These are phyloP conservation scores for Progne subis DNA, from an alignment of 2,113 vertebrate genomes.

Conservation along the genomic window DNA sequence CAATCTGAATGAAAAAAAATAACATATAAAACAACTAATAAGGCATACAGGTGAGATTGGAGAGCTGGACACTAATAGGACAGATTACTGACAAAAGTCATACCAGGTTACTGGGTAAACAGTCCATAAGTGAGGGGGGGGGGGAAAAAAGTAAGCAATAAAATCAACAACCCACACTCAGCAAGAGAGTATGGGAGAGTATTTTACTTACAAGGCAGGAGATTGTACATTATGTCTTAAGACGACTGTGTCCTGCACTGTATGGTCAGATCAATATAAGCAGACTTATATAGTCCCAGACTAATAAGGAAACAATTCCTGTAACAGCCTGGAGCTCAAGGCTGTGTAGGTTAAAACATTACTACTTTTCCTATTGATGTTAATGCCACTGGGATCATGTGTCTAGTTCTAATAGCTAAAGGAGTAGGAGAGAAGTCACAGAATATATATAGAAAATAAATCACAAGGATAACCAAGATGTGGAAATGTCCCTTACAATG, in stretches of 20 bases:
- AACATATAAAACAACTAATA: neutral
- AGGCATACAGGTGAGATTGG: neutral
- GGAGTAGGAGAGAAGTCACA: neutral
- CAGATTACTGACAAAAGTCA: neutral
- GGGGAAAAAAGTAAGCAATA: neutral
- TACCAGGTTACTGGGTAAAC: neutral
- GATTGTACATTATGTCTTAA: neutral
- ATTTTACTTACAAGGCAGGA: neutral
- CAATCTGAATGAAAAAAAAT: neutral
- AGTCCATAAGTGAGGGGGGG: fast-evolving
- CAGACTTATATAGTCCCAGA: neutral
- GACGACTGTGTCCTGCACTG: neutral
- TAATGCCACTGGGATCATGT: neutral
- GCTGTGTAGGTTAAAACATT: neutral
- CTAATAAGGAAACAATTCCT: neutral
- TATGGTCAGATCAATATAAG: neutral
- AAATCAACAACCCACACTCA: neutral
- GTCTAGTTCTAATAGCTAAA: neutral
- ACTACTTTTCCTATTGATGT: neutral
- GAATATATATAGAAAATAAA: neutral
- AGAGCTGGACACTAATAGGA: neutral
- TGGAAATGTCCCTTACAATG: neutral
- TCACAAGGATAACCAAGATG: neutral
- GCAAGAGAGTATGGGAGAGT: neutral
- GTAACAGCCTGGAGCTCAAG: neutral